Evolutionary conservation across 2,113 vertebrate genomes (phyloP).

Genomic region (Choloepus hoffmanni): DNA sequence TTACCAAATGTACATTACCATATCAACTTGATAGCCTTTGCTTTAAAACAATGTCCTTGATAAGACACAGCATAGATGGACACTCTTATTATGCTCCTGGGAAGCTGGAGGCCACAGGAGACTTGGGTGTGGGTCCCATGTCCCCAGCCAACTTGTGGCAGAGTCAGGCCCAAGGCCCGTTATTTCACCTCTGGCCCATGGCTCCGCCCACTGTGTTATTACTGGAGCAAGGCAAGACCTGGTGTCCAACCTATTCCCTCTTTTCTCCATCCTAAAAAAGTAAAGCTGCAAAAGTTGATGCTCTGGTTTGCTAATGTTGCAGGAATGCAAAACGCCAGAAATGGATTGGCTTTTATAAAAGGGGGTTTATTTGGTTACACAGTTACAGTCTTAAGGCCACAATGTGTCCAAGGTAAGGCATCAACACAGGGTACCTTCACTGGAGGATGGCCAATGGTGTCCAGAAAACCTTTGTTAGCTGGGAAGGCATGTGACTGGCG

Average conservation of each 20-base stretch:
- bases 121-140: fast-evolving
- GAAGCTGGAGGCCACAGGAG: not conserved
- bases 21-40: too few species aligned
- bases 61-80: fast-evolving
- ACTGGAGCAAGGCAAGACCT: fast-evolving
- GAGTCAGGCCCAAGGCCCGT: fast-evolving
- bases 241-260: too few species aligned
- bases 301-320: too few species aligned
- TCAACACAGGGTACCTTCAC: too few species aligned
- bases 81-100: not conserved
- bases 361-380: too few species aligned
- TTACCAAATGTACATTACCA: not conserved
- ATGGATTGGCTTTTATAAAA: too few species aligned
- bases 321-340: too few species aligned
- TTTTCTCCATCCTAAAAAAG: not conserved
- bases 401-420: too few species aligned
- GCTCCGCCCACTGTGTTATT: fast-evolving
- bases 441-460: too few species aligned
- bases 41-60: not conserved
- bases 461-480: too few species aligned
- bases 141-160: fast-evolving
- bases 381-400: too few species aligned
- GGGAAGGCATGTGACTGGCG: too few species aligned
- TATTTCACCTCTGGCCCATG: fast-evolving
- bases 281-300: not conserved